Base-by-base conservation (phyloP, 1,140 invertebrate species). In the Geopemphigus sp. region DNA sequence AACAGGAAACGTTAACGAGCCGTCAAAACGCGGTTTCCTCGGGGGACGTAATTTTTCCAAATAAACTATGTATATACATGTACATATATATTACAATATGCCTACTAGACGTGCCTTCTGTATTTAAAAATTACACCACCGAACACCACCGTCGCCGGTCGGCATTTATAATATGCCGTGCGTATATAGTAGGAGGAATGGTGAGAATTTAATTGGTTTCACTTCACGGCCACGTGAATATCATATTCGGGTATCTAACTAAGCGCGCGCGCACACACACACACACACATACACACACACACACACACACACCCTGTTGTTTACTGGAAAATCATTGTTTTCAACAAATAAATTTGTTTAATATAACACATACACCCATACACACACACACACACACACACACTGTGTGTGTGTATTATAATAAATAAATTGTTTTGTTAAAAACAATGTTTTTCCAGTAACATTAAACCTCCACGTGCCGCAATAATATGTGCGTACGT, bases 161-260 rank as follows among this genome's bases (percentile, higher is more conserved):
- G 53, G 17, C 32, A 39, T 39, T n/a, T 8, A 8, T 39, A 39
- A 39, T 8, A 8, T 39, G 32, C 8, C 8, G 8, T 39, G 32
- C 32, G 32, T 39, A 8, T 39, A 8, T 17, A 22, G 56, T 61
- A n/a, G 70, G 24, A 29, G 72, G 56, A 32, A 26, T 22, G 17
- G 53, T 57, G 54, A 74, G 73, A 59, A 76, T 76, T 76, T 61
- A 76, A 76, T 76, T 61, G 73, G 73, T 76, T 76, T 76, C 73
- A 76, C 73, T 76, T 76, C 73, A 76, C 56, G 73, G 73, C 73
- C 29, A 47, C 54, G 32, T 76, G 73, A 76, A 76, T 76, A 76
- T 76, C 32, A 76, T 76, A 76, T 76, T 61, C 54, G 19, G 73
- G 8, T 39, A 39, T 8, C 32, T 8, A 8, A 39, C 32, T 39